Conservation (phyloP, 1,140 invertebrate species). For the fruit fly (Drosophila melanogaster) region DNA sequence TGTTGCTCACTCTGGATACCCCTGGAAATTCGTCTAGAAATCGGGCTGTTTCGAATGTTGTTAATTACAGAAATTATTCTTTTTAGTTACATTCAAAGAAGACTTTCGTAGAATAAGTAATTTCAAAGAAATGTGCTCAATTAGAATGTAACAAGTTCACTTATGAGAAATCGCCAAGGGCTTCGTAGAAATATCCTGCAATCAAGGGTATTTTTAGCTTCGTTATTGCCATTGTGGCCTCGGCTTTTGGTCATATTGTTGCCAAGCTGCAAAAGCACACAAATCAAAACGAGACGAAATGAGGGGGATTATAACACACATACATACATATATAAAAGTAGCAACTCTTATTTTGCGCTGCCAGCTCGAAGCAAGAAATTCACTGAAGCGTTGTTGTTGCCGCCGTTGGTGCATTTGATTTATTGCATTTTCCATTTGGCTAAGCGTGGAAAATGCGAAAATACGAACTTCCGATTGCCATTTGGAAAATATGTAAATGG, state of each 20-base stretch:
- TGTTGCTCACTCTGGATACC: background rate
- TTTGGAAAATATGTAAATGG: slow-evolving; percentile 38
- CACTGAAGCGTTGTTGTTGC: slow-evolving; percentile 39
- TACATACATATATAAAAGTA: slow-evolving; percentile 3
- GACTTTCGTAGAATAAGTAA: no score
- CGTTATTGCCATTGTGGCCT: background rate
- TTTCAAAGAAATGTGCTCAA: no score
- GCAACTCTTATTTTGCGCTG: slow-evolving; percentile 44
- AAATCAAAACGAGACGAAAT: slow-evolving; percentile 24
- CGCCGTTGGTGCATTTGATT: slow-evolving; percentile 43
- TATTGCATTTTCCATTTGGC: slow-evolving; percentile 57
- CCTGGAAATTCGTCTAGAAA: background rate
- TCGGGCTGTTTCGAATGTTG: background rate
- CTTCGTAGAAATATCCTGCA: background rate
- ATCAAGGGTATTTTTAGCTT: slow-evolving; percentile 20
- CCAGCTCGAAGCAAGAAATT: slow-evolving; percentile 35
- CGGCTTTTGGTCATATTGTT: slow-evolving; percentile 42
- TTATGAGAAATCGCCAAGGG: no score
- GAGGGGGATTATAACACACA: background rate
- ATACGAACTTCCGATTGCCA: slow-evolving; percentile 62
- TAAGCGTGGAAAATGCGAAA: slow-evolving; percentile 61
- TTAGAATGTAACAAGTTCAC: no score
- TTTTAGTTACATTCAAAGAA: no score
- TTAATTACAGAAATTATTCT: no score
- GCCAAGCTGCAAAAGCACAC: slow-evolving; percentile 35